Percentiles rank a stretch among this genome's conserved stretches.
Evolutionary conservation across 2,888 invertebrate species (phyloP).

Genomic region (Callyntrura sp.): DNA sequence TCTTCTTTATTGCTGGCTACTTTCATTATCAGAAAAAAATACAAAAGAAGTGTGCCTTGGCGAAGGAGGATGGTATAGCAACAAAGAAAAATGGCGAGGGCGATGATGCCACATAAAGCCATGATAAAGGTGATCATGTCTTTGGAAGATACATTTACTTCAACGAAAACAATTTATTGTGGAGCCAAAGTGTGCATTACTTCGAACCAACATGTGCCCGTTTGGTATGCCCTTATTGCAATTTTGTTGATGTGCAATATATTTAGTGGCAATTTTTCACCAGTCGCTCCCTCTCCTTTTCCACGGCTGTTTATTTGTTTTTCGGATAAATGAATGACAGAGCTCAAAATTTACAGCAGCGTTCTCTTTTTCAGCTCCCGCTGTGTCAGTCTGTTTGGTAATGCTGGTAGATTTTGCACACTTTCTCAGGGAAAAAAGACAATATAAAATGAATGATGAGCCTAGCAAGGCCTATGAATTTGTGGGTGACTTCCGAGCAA

Average conservation of each 20-base stretch:
- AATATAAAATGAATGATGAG: slow-evolving; percentile 30
- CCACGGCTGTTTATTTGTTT: slow-evolving; percentile 41
- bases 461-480: neutral
- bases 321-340: slow-evolving; percentile 49
- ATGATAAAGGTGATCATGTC: slow-evolving; percentile 22
- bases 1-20: neutral
- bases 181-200: neutral
- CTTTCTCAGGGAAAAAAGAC: neutral
- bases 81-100: neutral
- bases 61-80: neutral
- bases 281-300: neutral
- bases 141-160: neutral
- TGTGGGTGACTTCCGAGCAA: no score
- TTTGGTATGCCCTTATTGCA: slow-evolving; percentile 42
- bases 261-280: slow-evolving; percentile 48
- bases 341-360: neutral
- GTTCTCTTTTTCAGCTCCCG: neutral
- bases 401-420: slow-evolving; percentile 10
- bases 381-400: neutral
- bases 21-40: neutral
- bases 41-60: neutral
- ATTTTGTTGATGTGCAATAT: slow-evolving; percentile 50
- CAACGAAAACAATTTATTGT: slow-evolving; percentile 18
- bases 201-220: neutral
- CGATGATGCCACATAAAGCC: neutral